phyloP scores from a whole-genome alignment of 2,888 invertebrate species.

The Tipula lateralis region DNA sequence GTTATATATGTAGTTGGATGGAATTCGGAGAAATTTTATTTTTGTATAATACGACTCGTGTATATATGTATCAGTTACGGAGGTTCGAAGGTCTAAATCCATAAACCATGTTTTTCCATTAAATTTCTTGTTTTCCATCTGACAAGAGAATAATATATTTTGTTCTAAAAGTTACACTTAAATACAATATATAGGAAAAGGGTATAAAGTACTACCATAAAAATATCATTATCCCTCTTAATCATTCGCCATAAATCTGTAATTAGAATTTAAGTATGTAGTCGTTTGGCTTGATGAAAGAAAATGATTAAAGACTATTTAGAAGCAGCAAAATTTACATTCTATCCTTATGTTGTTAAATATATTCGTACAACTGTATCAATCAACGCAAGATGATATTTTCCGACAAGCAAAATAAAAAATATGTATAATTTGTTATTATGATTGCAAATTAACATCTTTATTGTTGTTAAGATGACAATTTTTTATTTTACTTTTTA shows the following conservation, averaged over 20 bases:
- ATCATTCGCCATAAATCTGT: background rate
- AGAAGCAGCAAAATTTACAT: background rate
- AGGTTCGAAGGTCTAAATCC: background rate
- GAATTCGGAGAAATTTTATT: background rate
- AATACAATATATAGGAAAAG: background rate
- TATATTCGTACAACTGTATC: background rate
- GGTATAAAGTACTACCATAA: background rate
- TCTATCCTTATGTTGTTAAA: background rate
- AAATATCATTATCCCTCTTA: background rate
- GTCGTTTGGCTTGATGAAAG: background rate
- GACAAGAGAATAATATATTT: background rate
- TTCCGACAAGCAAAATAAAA: background rate
- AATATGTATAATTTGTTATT: background rate
- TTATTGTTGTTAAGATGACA: background rate
- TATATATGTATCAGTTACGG: background rate
- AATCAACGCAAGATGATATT: slow-evolving; percentile 15
- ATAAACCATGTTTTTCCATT: background rate
- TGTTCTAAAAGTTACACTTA: background rate
- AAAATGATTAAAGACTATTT: background rate
- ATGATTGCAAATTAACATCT: slow-evolving; percentile 9
- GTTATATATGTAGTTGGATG: background rate
- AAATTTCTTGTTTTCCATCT: background rate
- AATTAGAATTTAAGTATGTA: background rate
- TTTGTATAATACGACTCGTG: no score
- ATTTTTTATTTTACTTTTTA: background rate